Base-by-base conservation (phyloP, 2,797 vertebrate species). In the Chiroxiphia lanceolata region DNA sequence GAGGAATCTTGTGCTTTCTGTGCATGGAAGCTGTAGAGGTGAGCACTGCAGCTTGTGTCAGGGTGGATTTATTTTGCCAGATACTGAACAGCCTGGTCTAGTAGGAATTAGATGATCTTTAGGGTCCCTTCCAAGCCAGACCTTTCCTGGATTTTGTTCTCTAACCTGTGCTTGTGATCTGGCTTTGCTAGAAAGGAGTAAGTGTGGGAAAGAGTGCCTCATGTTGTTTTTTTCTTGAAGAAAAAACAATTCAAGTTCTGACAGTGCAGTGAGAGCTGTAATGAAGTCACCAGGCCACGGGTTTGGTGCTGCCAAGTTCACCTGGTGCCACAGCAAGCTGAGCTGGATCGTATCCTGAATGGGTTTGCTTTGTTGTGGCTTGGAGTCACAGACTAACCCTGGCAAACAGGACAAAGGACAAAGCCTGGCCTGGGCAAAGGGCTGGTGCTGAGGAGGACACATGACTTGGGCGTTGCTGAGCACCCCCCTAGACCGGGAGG, bases 401-500 rank as follows among this genome's bases (percentile, higher is more conserved):
- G 80, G 67, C 84, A 70, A 34, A n/a, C 11, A 50, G 71, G 89
- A 92, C 89, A 94, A 93, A 95, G 94, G 82, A 56, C 71, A 89
- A 64, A 92, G 87, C 84, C 90, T 2, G 0, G 63, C 63, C 64
- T 34, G n/a, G 61, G 53, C 22, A 5, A 14, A 81, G 74, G 48
- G 77, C 47, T 65, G 45, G 29, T 74, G 54, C 51, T 60, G 72
- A 57, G 71, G 68, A 85, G 50, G 61, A 60, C 84, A 13, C 57
- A 57, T 68, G 93, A 80, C 59, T 54, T 64, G 84, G 65, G 75
- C 45, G 89, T 75, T 87, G 63, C 61, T 40, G 72, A 50, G 85
- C 16, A n/a, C 17, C 18, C 20, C 15, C 29, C 33, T 57, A 9
- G 21, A 11, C 56, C 51, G 11, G 61, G 16, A 63, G 59, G 77